Conservation (phyloP, 1,140 invertebrate genomes). For the Drosophila persimilis region DNA sequence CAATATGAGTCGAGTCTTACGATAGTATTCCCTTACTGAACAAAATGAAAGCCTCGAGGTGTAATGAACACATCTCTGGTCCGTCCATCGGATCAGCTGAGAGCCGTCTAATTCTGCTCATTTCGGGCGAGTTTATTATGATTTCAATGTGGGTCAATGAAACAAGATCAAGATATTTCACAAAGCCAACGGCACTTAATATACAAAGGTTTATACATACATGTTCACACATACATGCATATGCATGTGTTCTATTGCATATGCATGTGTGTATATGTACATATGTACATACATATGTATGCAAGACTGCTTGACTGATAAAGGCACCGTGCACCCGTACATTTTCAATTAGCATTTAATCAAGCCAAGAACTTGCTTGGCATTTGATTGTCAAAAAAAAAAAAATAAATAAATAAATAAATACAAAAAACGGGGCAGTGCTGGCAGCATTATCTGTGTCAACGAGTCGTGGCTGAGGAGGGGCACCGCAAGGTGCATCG, state of each 20-base stretch:
- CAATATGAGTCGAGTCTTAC: too few species aligned
- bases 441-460: conserved; percentile 64
- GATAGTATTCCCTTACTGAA: too few species aligned
- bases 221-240: conserved; percentile 1
- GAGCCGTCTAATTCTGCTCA: conserved; percentile 25
- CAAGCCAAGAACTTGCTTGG: conserved; percentile 58
- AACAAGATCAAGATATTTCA: conserved; percentile 52
- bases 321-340: conserved; percentile 24
- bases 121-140: conserved; percentile 34
- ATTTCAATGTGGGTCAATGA: conserved; percentile 56
- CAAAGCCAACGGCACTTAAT: conserved; percentile 34
- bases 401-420: conserved; percentile 16
- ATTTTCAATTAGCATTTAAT: conserved; percentile 66
- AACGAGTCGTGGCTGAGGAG: conserved; percentile 14
- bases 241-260: neutral
- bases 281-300: neutral
- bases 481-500: neutral
- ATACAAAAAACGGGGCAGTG: conserved; percentile 7
- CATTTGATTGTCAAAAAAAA: conserved; percentile 52
- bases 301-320: conserved; percentile 29
- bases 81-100: conserved; percentile 28
- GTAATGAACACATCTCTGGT: too few species aligned
- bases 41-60: too few species aligned
- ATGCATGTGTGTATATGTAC: neutral
- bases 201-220: conserved; percentile 7